A percentile compares a stretch with the other conserved stretches of the same genome.
Conservation (phyloP, 2,113 vertebrate species). For the Athene cunicularia region DNA sequence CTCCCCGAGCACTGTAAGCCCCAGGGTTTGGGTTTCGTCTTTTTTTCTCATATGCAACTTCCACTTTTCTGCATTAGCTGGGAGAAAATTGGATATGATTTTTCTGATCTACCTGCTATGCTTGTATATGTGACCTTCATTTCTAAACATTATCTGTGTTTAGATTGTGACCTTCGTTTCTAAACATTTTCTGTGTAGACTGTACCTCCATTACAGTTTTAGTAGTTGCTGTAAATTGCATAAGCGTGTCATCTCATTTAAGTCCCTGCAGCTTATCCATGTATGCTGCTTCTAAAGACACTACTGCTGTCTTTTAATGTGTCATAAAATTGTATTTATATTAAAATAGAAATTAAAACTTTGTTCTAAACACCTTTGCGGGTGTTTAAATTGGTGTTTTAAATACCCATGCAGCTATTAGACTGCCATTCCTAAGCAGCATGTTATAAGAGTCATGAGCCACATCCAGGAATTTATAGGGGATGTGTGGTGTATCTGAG, state of each 20-base stretch:
- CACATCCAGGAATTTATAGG: background rate
- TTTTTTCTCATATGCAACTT: background rate
- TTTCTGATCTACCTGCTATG: background rate
- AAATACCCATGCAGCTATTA: background rate
- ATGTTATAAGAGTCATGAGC: background rate
- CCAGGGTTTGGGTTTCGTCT: background rate
- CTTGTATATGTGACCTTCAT: background rate
- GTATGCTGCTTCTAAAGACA: background rate
- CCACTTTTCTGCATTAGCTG: background rate
- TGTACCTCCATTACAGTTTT: background rate
- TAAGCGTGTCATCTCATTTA: background rate
- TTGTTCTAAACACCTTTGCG: background rate
- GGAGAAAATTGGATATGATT: background rate
- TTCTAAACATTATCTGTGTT: background rate
- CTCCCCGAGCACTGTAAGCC: background rate
- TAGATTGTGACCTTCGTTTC: background rate
- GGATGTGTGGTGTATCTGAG: background rate
- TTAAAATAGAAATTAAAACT: background rate
- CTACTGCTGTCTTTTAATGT: background rate
- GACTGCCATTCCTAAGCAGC: background rate
- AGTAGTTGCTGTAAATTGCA: background rate
- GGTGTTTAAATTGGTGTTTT: background rate
- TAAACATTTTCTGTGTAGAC: background rate
- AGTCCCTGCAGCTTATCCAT: background rate
- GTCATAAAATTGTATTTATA: background rate